These are phyloP conservation scores for Agrypnus murinus DNA, from an alignment of 2,888 invertebrate genomes.

Conservation along the genomic window DNA sequence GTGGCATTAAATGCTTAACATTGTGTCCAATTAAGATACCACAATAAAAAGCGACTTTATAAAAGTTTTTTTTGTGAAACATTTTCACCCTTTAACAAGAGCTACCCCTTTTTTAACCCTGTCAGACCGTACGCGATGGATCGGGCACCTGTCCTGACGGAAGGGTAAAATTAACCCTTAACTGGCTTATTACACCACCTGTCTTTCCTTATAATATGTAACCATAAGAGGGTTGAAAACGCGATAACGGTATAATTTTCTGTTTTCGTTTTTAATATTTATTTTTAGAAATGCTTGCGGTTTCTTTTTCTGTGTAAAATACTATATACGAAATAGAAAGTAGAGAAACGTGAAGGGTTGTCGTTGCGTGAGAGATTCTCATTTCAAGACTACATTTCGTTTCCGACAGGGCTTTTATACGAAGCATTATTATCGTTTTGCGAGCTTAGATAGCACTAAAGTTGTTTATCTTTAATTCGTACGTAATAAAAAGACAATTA, in stretches of 20 bases:
- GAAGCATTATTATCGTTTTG: slow-evolving; percentile 54
- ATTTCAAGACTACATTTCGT: slow-evolving; percentile 55
- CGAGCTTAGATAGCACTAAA: too few species aligned
- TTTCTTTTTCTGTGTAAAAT: slow-evolving; percentile 8
- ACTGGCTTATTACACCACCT: slow-evolving; percentile 63
- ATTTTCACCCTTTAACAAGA: slow-evolving; percentile 52
- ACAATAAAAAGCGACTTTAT: slow-evolving; percentile 43
- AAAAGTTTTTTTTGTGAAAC: slow-evolving; percentile 46
- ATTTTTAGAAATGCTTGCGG: slow-evolving; percentile 31
- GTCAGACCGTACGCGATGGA: slow-evolving; percentile 61
- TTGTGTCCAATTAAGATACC: slow-evolving; percentile 58
- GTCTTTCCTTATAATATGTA: slow-evolving; percentile 52
- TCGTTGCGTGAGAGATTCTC: slow-evolving; percentile 60
- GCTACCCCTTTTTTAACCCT: slow-evolving; percentile 61
- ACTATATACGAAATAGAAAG: slow-evolving; percentile 7
- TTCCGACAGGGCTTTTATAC: slow-evolving; percentile 60
- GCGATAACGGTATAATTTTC: slow-evolving; percentile 31
- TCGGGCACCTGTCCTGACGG: slow-evolving; percentile 61
- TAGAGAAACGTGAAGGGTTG: slow-evolving; percentile 57
- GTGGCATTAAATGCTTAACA: slow-evolving; percentile 54
- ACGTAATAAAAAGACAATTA: too few species aligned
- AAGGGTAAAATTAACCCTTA: slow-evolving; percentile 64
- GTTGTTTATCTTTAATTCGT: too few species aligned
- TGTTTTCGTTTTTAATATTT: slow-evolving; percentile 5
- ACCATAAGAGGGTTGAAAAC: slow-evolving; percentile 19